Evolutionary conservation across 1,140 invertebrate genomes (phyloP), one percentile per base, ranked within the genome.

Genomic region (Anthonomus grandis): DNA sequence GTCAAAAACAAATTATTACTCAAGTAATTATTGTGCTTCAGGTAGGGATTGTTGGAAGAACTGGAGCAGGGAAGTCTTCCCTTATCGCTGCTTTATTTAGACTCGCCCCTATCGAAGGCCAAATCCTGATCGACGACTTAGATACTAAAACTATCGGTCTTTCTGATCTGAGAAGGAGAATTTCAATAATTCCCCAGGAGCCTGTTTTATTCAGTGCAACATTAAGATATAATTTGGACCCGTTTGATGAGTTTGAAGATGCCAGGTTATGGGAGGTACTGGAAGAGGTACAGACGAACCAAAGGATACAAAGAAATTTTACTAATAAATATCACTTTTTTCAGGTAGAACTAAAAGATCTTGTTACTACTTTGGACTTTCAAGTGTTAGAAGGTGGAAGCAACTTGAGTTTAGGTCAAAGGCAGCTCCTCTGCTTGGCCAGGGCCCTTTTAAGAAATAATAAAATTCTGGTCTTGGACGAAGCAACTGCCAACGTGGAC

Each of bases 321-420:
- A 19, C n/a, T 13, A 13, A 47, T 15, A 47, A 9, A 6, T 6
- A 25, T 27, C 6, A 27, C 34, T 27, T 13, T 8, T 34, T 50
- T 34, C 76, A 83, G 79, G 83, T 80, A 1, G 73, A 81, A 60
- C 46, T 81, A 31, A 79, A 76, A 64, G 58, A 76, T 36, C 58
- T 57, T 5, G 44, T 83, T 81, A n/a, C 84, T 82, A 64, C 76
- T 0, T 63, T 90, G 13, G 82, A 89, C 34, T 81, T 80, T 23
- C 70, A 79, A 64, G 79, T 91, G 1, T 77, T 81, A 0, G 83
- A 86, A 68, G 81, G 85, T 13, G 91, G 90, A 1, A 73, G 78
- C 5, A 93, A 93, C 67, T 86, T 93, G 54, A 91, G 88, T 61
- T 84, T 90, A 13, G 92, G 92, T 0, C 90, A 94, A 71, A 77